These are phyloP conservation scores for Meteorus sp. DNA, from an alignment of 1,140 invertebrate genomes.

Conservation along the genomic window DNA sequence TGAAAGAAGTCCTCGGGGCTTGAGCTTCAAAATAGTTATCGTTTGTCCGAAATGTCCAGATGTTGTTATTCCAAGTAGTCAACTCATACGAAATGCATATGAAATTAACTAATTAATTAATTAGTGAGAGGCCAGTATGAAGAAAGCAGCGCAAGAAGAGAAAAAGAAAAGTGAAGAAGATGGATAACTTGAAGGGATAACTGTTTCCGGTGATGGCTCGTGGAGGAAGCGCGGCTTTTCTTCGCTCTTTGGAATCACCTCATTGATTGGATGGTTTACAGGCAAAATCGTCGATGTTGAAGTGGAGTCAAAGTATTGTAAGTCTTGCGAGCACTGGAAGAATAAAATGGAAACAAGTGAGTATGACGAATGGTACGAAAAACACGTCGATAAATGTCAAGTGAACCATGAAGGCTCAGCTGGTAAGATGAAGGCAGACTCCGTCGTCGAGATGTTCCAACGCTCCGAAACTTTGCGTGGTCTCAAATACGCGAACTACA, in stretches of 20 bases:
- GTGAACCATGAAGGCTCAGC: conserved; percentile 21
- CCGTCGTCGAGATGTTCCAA: conserved; percentile 19
- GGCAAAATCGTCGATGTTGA: conserved; percentile 21
- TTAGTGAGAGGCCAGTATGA: too few relatives aligned
- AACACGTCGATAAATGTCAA: conserved; percentile 2
- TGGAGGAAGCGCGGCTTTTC: conserved; percentile 14
- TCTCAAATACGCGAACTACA: conserved; percentile 14
- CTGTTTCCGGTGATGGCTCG: conserved; percentile 22
- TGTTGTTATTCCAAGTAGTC: too few relatives aligned
- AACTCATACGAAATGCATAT: too few relatives aligned
- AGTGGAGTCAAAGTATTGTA: conserved; percentile 26
- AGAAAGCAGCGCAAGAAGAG: conserved; percentile 27
- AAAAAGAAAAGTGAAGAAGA: conserved; percentile 28
- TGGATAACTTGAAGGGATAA: conserved; percentile 27
- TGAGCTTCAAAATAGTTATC: too few relatives aligned
- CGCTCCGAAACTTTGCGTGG: conserved; percentile 4
- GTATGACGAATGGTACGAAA: conserved; percentile 8
- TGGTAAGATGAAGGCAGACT: conserved; percentile 22
- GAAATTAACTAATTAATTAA: too few relatives aligned
- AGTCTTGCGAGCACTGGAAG: conserved; percentile 18
- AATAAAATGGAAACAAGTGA: background rate
- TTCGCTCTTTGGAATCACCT: conserved; percentile 19
- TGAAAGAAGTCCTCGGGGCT: too few relatives aligned
- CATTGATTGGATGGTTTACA: conserved; percentile 13
- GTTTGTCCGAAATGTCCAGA: too few relatives aligned